phyloP scores from a whole-genome alignment of 37 sponge, comb jelly and placozoan genomes.

The Eunapius fragilis region DNA sequence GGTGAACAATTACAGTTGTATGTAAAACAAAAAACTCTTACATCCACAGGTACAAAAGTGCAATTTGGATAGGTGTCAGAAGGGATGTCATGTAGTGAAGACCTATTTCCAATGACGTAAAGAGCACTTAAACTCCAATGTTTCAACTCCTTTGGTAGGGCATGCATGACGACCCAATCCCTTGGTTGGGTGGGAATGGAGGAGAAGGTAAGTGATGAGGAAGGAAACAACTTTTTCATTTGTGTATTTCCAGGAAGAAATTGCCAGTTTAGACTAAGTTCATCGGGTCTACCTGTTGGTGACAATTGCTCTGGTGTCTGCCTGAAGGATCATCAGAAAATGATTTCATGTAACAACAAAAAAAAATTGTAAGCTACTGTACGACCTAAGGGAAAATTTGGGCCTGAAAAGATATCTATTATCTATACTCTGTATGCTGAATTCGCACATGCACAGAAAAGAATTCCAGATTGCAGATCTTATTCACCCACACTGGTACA shows the following conservation, averaged over 20 bases:
- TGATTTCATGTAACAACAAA: no score
- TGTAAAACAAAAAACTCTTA: constrained; percentile 48
- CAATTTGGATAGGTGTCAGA: constrained; percentile 59
- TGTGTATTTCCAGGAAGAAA: background rate
- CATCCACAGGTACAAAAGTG: constrained; percentile 85
- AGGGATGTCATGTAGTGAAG: constrained; percentile 42
- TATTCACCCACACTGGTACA: no score
- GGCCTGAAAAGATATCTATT: no score
- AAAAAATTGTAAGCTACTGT: background rate
- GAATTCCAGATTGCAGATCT: no score
- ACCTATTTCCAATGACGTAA: constrained; percentile 87
- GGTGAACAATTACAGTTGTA: no score
- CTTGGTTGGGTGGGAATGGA: constrained; percentile 66
- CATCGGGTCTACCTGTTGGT: background rate
- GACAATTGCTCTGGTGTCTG: background rate
- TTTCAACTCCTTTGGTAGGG: constrained; percentile 42
- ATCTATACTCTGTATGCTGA: no score
- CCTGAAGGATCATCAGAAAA: background rate
- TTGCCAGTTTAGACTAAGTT: background rate
- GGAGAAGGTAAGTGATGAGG: constrained; percentile 53
- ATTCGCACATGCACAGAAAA: no score
- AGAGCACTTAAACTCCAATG: constrained; percentile 64
- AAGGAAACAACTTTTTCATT: background rate
- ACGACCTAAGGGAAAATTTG: no score
- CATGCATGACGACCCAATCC: constrained; percentile 77